Evolutionary conservation across 1,140 invertebrate genomes (phyloP).

Genomic region (Penaeus indicus): DNA sequence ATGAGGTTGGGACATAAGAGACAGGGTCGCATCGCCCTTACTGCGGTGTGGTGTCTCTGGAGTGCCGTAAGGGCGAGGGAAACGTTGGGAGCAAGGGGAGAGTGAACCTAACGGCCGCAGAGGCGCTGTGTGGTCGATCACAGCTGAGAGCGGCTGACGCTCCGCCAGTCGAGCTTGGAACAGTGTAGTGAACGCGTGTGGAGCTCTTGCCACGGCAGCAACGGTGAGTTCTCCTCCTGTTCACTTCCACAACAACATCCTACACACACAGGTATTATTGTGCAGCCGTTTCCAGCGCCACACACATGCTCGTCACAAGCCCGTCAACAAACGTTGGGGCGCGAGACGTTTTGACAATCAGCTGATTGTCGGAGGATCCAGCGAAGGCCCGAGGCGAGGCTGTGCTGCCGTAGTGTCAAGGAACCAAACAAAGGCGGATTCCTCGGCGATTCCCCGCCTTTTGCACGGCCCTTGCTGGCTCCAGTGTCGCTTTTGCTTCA

Average conservation of each 20-base stretch:
- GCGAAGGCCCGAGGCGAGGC: no score
- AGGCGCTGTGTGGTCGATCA: conserved; percentile 35
- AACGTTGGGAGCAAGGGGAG: background rate
- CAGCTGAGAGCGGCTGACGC: conserved; percentile 37
- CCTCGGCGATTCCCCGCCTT: no score
- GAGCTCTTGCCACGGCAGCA: background rate
- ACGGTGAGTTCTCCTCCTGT: background rate
- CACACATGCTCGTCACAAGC: no score
- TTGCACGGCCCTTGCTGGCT: no score
- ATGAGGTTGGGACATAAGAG: conserved; percentile 22
- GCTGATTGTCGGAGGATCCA: conserved; percentile 11
- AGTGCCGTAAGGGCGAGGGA: background rate
- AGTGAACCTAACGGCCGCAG: conserved; percentile 16
- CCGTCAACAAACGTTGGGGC: conserved; percentile 10
- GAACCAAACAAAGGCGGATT: no score
- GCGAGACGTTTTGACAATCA: conserved; percentile 33
- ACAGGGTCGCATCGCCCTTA: conserved; percentile 37
- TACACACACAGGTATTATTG: no score
- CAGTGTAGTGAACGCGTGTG: conserved; percentile 32
- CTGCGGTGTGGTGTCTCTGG: conserved; percentile 11
- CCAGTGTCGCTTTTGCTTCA: no score
- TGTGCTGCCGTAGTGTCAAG: no score
- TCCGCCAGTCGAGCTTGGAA: conserved; percentile 44
- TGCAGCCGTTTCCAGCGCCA: no score
- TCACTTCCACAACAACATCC: no score